Percentiles rank a stretch among this genome's conserved stretches.
These are phyloP conservation scores for Tyrannus savana DNA, from an alignment of 2,113 vertebrate species.

Conservation along the genomic window DNA sequence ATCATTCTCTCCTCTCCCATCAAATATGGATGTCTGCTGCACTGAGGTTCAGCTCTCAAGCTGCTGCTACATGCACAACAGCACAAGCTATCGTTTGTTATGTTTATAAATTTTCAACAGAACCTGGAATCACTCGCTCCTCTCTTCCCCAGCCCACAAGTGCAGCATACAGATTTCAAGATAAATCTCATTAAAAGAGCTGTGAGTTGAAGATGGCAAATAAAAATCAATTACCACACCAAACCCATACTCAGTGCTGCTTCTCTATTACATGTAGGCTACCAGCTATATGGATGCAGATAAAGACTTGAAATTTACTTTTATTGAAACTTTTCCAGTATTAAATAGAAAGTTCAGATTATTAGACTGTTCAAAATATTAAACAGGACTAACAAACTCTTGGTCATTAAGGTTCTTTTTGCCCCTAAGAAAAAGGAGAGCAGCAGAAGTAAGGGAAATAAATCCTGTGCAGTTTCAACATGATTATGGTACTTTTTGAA, in stretches of 20 bases:
- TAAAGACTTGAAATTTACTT: neutral
- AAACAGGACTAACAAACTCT: neutral
- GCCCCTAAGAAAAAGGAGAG: rapidly evolving
- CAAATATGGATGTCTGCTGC: neutral
- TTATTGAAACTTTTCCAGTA: neutral
- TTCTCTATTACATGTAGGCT: neutral
- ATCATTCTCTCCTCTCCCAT: neutral
- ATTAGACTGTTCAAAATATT: neutral
- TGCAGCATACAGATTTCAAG: neutral
- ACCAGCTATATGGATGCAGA: neutral
- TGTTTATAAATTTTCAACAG: neutral
- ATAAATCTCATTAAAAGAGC: neutral
- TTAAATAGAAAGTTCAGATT: neutral
- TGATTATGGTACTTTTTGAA: neutral
- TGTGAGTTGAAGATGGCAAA: neutral
- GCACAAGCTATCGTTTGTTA: neutral
- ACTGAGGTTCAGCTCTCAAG: neutral
- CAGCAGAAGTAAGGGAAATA: neutral
- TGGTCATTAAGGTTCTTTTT: neutral
- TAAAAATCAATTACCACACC: neutral
- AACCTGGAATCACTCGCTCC: neutral
- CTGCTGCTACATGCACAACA: neutral
- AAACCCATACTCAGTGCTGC: neutral
- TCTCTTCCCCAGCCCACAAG: neutral
- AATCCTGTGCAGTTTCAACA: neutral